Evolutionary conservation across 2,797 vertebrate genomes (phyloP).

Genomic region (Rhinichthys osculus): DNA sequence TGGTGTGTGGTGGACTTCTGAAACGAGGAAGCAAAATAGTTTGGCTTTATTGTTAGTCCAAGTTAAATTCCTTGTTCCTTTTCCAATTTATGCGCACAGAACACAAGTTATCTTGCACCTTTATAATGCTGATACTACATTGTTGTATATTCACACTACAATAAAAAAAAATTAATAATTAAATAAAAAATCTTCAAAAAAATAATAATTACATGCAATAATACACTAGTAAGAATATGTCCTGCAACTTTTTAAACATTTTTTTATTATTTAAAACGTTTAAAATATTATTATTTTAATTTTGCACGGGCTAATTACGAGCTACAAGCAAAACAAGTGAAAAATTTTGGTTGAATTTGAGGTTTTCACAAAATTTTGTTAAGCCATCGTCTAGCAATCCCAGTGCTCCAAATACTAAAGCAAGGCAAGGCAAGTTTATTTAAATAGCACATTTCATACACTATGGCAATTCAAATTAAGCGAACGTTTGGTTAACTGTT

Average conservation of each 20-base stretch:
- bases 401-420: too few relatives aligned
- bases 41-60: not conserved
- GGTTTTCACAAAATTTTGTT: too few relatives aligned
- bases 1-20: too few relatives aligned
- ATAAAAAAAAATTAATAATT: not conserved
- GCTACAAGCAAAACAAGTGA: too few relatives aligned
- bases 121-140: not conserved
- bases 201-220: not conserved
- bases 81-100: not conserved
- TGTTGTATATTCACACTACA: not conserved
- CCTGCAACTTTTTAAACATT: not conserved
- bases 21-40: not conserved
- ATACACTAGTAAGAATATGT: not conserved
- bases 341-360: too few relatives aligned
- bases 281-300: not conserved
- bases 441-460: too few relatives aligned
- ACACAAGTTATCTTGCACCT: not conserved
- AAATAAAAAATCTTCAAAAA: not conserved
- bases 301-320: too few relatives aligned
- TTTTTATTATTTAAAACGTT: not conserved
- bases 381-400: too few relatives aligned
- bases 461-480: too few relatives aligned
- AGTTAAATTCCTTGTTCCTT: not conserved
- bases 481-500: too few relatives aligned
- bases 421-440: too few relatives aligned